Evolutionary conservation across 2,888 invertebrate species (phyloP).

Genomic region (Euplagia quadripunctaria): DNA sequence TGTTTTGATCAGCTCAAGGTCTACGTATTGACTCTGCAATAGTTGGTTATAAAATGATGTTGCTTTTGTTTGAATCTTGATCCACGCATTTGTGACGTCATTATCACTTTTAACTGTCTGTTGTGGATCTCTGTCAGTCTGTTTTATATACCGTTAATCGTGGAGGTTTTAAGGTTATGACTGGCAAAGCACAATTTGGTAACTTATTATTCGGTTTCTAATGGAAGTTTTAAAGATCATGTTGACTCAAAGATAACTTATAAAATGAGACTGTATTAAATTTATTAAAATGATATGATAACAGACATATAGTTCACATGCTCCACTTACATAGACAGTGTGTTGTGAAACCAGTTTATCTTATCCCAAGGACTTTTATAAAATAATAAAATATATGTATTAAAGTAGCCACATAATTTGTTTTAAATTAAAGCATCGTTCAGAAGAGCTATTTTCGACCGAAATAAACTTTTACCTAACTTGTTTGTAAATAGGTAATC

Average conservation of each 20-base stretch:
- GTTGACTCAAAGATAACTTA: too few relatives aligned
- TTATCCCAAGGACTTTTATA: background rate
- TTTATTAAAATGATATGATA: too few relatives aligned
- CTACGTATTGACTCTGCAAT: constrained; percentile 27
- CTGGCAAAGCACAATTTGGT: background rate
- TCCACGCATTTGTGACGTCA: constrained; percentile 18
- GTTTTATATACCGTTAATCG: background rate
- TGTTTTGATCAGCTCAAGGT: constrained; percentile 41
- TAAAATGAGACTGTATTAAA: too few relatives aligned
- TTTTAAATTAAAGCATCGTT: background rate
- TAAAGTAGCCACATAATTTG: background rate
- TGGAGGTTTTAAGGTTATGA: background rate
- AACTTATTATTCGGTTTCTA: background rate
- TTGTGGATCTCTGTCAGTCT: background rate
- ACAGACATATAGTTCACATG: too few relatives aligned
- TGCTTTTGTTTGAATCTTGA: constrained; percentile 27
- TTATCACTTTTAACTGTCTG: background rate
- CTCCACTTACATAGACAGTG: too few relatives aligned
- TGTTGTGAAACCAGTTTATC: background rate
- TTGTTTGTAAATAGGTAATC: background rate
- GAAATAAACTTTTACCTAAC: background rate
- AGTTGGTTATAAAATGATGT: constrained; percentile 16
- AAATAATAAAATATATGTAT: background rate
- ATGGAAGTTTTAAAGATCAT: background rate
- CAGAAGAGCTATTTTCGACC: background rate